These are phyloP conservation scores for Drosophila tanythrix DNA, from an alignment of 2,888 invertebrate species.

Conservation along the genomic window DNA sequence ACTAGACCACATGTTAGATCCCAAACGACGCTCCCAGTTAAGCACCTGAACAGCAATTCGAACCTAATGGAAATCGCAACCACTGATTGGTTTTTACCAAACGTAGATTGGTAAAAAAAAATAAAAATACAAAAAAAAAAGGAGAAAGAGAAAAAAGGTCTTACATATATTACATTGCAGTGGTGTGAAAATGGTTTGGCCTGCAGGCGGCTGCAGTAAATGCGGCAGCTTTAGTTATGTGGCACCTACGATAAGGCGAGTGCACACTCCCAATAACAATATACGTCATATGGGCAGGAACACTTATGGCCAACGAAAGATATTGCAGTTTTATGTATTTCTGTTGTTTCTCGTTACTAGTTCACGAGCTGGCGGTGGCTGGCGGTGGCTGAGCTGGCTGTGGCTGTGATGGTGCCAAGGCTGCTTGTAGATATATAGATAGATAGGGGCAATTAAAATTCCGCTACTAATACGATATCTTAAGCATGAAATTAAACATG, in stretches of 20 bases:
- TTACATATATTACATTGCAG: constrained; percentile 38
- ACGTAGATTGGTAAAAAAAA: constrained; percentile 24
- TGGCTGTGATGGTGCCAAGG: constrained; percentile 46
- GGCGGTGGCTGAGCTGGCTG: constrained; percentile 2
- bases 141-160: constrained; percentile 7
- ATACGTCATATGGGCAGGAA: constrained; percentile 49
- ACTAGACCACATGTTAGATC: constrained; percentile 30
- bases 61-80: constrained; percentile 50
- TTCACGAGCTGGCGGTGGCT: constrained; percentile 37
- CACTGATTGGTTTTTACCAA: constrained; percentile 61
- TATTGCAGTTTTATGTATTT: constrained; percentile 45
- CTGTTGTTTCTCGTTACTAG: constrained; percentile 50
- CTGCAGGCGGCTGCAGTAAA: constrained; percentile 42
- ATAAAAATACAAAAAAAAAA: neutral
- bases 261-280: constrained; percentile 62
- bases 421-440: constrained; percentile 29
- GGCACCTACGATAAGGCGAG: constrained; percentile 57
- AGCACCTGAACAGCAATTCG: constrained; percentile 10
- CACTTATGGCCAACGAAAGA: constrained; percentile 36
- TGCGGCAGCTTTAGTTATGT: constrained; percentile 63
- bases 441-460: constrained; percentile 74
- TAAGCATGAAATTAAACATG: constrained; percentile 80
- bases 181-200: constrained; percentile 75
- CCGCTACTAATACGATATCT: constrained; percentile 68
- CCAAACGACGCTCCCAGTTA: constrained; percentile 24